Percentiles rank a stretch among this genome's conserved stretches.
Conservation (phyloP, 92 coral and sea anemone species). For the Porites cylindrica region DNA sequence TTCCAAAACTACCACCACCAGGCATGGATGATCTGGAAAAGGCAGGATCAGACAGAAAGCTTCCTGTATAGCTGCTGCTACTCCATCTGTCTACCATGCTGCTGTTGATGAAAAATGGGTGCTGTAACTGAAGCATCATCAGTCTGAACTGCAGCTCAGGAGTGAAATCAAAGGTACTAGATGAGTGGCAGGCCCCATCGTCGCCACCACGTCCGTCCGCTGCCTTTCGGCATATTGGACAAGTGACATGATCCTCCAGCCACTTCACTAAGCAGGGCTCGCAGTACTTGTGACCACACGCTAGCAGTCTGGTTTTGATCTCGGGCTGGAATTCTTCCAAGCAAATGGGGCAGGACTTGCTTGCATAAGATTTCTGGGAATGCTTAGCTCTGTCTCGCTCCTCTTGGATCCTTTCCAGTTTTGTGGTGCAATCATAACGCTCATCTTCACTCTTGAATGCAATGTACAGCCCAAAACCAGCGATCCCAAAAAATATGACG, state of each 20-base stretch:
- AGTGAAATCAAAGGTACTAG: constrained; percentile 60
- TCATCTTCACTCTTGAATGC: constrained; percentile 51
- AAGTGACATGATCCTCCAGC: constrained; percentile 85
- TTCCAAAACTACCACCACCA: constrained; percentile 75
- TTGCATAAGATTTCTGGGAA: constrained; percentile 59
- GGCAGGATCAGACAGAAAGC: constrained; percentile 74
- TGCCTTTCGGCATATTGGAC: constrained; percentile 92
- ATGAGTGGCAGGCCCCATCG: constrained; percentile 21
- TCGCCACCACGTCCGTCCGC: constrained; percentile 47
- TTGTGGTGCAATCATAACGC: constrained; percentile 64
- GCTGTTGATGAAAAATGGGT: constrained; percentile 70
- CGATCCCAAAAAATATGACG: constrained; percentile 35
- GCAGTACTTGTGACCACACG: constrained; percentile 95
- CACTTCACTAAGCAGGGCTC: constrained; percentile 86
- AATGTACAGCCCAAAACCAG: constrained; percentile 29
- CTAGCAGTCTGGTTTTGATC: constrained; percentile 58
- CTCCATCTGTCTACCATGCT: constrained; percentile 82
- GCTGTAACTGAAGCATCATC: constrained; percentile 62
- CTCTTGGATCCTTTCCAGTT: constrained; percentile 75
- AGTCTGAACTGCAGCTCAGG: constrained; percentile 86
- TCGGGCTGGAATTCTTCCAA: constrained; percentile 83
- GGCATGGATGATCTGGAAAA: constrained; percentile 44
- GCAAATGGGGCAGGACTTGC: constrained; percentile 87
- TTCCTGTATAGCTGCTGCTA: constrained; percentile 59
- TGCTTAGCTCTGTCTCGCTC: constrained; percentile 79